Evolutionary conservation across 2,113 vertebrate genomes (phyloP), one percentile per base, ranked within the genome.

Genomic region (Albula goreensis): DNA sequence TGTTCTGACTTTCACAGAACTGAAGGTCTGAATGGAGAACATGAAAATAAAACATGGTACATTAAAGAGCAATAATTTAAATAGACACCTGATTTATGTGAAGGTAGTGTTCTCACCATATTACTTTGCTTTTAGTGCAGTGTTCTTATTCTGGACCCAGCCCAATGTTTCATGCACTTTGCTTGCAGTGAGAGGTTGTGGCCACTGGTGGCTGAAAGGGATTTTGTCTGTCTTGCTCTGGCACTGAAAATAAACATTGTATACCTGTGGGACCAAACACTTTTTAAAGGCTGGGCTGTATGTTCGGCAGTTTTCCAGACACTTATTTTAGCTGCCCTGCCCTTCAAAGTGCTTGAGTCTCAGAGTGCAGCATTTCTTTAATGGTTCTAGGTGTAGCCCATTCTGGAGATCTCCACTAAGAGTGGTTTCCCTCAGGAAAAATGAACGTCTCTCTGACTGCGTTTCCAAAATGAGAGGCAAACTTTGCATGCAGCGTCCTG

Each of bases 391-490:
- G 70, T 74, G n/a, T n/a, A 74, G n/a, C 70, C n/a, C 2, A 2
- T 19, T 31, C 2, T 31, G n/a, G 22, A 74, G 70, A 8, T 25
- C 5, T 74, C n/a, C 31, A n/a, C 77, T 89, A 80, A 90, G 87
- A 86, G 80, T 86, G 86, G 83, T 48, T 84, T 86, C 82, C 88
- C 85, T 86, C 48, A 7, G 51, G 66, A 10, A 80, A 80, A 79
- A 13, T 5, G 0, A 79, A 11, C 25, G 2, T 8, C 48, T 79
- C 48, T 79, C 15, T 17, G 22, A 17, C 78, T 48, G 78, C 78
- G 4, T 48, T 80, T 77, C 17, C 5, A 77, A 77, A 25, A 2
- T 1, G 2, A n/a, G 70, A 77, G 22, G 25, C 70, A 17, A 77
- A 77, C 70, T 56, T 1, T 17, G 78, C 78, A 50, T 80, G 78